Evolutionary conservation across 2,797 vertebrate genomes (phyloP).

Genomic region (Clarias platycephalus): DNA sequence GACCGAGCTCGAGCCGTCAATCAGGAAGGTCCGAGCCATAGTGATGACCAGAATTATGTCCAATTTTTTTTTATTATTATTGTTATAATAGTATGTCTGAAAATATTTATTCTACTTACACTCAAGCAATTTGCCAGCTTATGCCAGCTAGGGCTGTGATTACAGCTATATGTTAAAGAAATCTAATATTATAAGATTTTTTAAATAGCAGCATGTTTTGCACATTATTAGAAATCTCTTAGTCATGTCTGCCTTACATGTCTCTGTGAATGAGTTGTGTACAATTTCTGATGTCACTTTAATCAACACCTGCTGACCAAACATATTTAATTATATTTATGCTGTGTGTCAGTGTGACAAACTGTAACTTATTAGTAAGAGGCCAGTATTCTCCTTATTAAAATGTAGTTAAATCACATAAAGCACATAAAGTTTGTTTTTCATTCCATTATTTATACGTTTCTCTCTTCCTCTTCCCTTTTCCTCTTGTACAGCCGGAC

Average conservation of each 20-base stretch:
- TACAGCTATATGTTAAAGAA: no score
- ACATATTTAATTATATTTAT: neutral
- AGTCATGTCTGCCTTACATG: neutral
- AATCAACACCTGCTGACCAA: neutral
- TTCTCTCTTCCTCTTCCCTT: neutral
- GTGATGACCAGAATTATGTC: no score
- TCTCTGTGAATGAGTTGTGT: neutral
- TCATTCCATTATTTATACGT: no score
- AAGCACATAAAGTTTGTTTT: neutral
- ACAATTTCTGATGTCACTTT: neutral
- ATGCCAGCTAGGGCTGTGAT: no score
- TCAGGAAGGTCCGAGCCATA: no score
- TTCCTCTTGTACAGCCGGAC: conserved; percentile 54
- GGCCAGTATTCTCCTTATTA: neutral
- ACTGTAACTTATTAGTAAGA: neutral
- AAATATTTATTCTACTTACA: neutral
- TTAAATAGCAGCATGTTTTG: neutral
- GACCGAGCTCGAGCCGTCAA: no score
- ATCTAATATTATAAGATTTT: no score
- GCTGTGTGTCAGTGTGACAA: neutral
- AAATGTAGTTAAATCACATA: neutral
- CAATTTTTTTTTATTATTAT: no score
- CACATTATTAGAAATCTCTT: neutral
- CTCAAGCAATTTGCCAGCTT: neutral
- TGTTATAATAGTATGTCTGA: neutral